Evolutionary conservation across 2,113 vertebrate species (phyloP).

Genomic region (Corvus moneduloides): DNA sequence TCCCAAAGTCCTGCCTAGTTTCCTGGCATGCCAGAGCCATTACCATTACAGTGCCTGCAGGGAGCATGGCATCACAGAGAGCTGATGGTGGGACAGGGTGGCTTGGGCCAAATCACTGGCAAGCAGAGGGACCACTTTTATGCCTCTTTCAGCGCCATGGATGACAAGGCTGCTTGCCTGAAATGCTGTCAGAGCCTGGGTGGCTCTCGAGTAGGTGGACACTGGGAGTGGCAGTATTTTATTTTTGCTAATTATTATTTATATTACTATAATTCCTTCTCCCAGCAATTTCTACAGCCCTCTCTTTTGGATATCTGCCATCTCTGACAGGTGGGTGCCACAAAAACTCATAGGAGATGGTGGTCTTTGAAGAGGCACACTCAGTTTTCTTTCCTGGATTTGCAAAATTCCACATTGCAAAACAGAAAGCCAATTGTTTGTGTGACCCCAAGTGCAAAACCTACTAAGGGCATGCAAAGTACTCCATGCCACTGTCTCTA

Average conservation of each 20-base stretch:
- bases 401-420: background rate
- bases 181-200: background rate
- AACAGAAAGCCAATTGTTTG: background rate
- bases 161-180: background rate
- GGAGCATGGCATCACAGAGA: background rate
- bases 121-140: background rate
- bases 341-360: background rate
- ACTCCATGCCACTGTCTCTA: background rate
- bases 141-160: rapidly evolving
- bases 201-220: background rate
- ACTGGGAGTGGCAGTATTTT: background rate
- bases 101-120: background rate
- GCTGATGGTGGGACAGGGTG: background rate
- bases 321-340: background rate
- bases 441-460: background rate
- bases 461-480: background rate
- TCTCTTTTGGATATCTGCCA: background rate
- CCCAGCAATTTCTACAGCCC: background rate
- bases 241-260: conserved; percentile 4
- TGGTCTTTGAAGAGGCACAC: background rate
- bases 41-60: rapidly evolving
- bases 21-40: rapidly evolving
- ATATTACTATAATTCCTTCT: background rate
- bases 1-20: background rate
- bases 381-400: background rate